Percentiles rank a stretch among this genome's conserved stretches.
Evolutionary conservation across 2,888 invertebrate genomes (phyloP).

Genomic region (Cryptocephalus primarius): DNA sequence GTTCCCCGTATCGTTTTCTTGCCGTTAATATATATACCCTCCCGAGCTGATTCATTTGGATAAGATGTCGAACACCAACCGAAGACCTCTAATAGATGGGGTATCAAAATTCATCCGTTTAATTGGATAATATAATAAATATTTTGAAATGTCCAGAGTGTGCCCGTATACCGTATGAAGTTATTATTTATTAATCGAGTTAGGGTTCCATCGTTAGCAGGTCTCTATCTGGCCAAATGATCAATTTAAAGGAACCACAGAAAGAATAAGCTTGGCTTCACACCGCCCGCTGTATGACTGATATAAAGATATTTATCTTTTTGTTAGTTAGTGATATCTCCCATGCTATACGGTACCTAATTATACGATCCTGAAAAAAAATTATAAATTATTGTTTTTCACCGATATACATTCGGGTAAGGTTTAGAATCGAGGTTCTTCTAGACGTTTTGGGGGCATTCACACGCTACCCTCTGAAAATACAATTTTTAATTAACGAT

Average conservation of each 20-base stretch:
- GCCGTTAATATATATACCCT: too few species aligned
- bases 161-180: slow-evolving; percentile 10
- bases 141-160: slow-evolving; percentile 8
- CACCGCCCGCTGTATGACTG: slow-evolving; percentile 16
- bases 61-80: too few species aligned
- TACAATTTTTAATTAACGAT: too few species aligned
- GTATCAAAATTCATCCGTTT: slow-evolving; percentile 15
- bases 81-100: slow-evolving; percentile 7
- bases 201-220: slow-evolving; percentile 12
- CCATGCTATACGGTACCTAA: background rate
- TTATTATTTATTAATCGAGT: slow-evolving; percentile 16
- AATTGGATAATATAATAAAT: slow-evolving; percentile 12
- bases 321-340: background rate
- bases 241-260: slow-evolving; percentile 10
- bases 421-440: too few species aligned
- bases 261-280: slow-evolving; percentile 5
- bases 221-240: slow-evolving; percentile 11
- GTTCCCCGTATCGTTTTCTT: too few species aligned
- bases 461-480: too few species aligned
- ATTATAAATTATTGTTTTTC: background rate
- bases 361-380: background rate
- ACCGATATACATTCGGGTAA: too few species aligned
- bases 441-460: too few species aligned
- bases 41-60: too few species aligned
- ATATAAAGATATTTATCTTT: slow-evolving; percentile 17